A percentile compares a stretch with the other conserved stretches of the same genome.
Conservation (phyloP, 2,797 vertebrate genomes). For the Somateria mollissima region DNA sequence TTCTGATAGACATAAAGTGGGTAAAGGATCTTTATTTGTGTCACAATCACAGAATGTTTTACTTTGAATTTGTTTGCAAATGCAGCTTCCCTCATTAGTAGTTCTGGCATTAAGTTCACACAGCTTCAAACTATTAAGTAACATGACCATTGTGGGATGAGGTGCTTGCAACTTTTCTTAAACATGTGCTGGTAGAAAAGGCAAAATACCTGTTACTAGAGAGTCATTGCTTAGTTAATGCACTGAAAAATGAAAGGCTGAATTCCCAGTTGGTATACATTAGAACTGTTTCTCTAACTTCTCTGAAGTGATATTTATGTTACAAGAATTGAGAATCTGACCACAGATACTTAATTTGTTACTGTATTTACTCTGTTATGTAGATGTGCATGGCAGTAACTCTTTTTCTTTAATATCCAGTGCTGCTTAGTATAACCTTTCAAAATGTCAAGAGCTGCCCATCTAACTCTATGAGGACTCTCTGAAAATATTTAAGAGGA, state of each 20-base stretch:
- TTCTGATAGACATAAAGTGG: neutral
- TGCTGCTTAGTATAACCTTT: constrained; percentile 23
- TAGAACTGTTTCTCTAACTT: neutral
- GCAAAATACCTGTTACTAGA: neutral
- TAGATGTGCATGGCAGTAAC: neutral
- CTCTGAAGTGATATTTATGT: neutral
- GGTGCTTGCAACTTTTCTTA: neutral
- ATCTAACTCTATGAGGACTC: neutral
- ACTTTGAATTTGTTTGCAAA: neutral
- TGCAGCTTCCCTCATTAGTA: neutral
- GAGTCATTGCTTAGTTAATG: neutral
- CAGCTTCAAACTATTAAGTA: neutral
- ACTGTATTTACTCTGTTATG: neutral
- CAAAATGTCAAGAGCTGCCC: constrained; percentile 28
- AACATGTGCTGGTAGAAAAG: neutral
- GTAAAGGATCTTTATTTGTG: neutral
- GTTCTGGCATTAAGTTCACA: neutral
- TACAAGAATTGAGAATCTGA: neutral
- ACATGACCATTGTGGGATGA: neutral
- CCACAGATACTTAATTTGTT: neutral
- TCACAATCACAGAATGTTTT: neutral
- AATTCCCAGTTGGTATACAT: neutral
- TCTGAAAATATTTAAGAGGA: constrained; percentile 12
- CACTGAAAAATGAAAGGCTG: neutral
- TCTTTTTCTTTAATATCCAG: neutral